Evolutionary conservation across 2,113 vertebrate genomes (phyloP).

Genomic region (Myotis lucifugus): DNA sequence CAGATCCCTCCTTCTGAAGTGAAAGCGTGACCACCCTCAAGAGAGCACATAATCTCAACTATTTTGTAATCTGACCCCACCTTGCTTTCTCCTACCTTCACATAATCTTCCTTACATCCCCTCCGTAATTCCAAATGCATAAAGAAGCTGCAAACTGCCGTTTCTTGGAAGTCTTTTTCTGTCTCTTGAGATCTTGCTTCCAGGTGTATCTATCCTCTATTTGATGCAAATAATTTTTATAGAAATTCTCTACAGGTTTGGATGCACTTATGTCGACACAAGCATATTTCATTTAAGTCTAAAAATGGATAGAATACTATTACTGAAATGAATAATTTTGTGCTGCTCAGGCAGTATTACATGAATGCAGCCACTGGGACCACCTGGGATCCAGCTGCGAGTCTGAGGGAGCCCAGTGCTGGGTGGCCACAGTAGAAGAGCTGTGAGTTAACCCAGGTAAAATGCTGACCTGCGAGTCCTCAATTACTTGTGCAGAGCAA

Average conservation of each 20-base stretch:
- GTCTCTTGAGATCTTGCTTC: not conserved
- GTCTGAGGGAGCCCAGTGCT: not conserved
- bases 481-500: not conserved
- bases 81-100: not conserved
- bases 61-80: not conserved
- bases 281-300: not conserved
- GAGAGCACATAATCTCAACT: not conserved
- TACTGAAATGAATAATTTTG: not conserved
- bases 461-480: not conserved
- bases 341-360: not conserved
- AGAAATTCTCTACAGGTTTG: not conserved
- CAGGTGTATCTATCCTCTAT: not conserved
- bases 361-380: not conserved
- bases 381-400: not conserved
- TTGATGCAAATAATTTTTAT: no score
- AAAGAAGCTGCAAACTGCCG: not conserved
- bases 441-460: not conserved
- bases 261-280: not conserved
- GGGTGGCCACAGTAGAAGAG: not conserved
- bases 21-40: not conserved
- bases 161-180: not conserved
- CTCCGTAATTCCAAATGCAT: not conserved
- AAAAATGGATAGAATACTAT: slow-evolving; percentile 14
- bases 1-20: not conserved
- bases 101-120: not conserved